These are phyloP conservation scores for Xylota segnis DNA, from an alignment of 2,888 invertebrate genomes.

Conservation along the genomic window DNA sequence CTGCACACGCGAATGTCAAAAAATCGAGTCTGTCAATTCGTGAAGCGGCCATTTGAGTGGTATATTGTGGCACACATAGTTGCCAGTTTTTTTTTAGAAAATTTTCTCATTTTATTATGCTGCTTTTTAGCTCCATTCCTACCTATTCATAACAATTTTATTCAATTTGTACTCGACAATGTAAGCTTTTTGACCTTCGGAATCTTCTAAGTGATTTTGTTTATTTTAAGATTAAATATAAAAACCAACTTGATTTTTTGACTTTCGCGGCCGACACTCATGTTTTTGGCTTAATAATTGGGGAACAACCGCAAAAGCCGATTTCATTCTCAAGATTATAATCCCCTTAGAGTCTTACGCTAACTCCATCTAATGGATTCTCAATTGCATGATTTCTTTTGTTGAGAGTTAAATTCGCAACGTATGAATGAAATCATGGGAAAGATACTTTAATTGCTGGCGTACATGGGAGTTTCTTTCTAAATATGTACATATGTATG, in stretches of 20 bases:
- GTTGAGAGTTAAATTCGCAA: conserved; percentile 3
- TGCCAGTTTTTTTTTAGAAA: too few species aligned
- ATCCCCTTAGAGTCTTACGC: neutral
- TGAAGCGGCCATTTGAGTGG: too few species aligned
- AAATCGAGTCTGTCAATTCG: too few species aligned
- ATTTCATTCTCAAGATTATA: neutral
- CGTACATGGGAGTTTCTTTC: conserved; percentile 1
- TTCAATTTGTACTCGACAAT: neutral
- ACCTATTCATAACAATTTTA: too few species aligned
- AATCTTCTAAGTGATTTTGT: neutral
- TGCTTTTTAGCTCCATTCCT: too few species aligned
- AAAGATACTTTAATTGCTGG: conserved; percentile 4
- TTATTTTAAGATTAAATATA: neutral
- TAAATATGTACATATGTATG: too few species aligned
- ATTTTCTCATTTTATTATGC: too few species aligned
- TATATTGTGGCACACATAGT: too few species aligned
- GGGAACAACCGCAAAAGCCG: neutral
- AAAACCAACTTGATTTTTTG: neutral
- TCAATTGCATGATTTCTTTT: conserved; percentile 15
- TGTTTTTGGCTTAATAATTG: neutral
- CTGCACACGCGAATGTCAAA: too few species aligned
- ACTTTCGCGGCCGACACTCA: neutral
- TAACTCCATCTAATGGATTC: conserved; percentile 13
- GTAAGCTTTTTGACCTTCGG: neutral
- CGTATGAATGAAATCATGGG: neutral